Conservation (phyloP, 2,888 invertebrate species). For the Scaptomyza reducta region DNA sequence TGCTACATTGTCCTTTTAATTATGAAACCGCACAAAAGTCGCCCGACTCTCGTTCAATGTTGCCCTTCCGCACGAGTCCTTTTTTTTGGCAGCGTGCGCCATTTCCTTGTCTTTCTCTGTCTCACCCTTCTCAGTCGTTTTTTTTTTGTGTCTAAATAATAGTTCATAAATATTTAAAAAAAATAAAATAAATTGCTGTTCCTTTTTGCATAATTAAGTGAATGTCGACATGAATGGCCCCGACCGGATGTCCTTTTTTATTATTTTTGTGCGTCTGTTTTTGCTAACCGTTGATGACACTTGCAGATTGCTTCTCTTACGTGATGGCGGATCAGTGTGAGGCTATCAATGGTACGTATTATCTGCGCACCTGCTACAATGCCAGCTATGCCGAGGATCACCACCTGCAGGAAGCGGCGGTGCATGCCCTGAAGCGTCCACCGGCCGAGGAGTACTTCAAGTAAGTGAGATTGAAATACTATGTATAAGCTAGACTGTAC, state of each 20-base stretch:
- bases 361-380: conserved; percentile 87
- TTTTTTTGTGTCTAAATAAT: conserved; percentile 48
- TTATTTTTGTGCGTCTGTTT: neutral
- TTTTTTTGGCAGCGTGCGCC: conserved; percentile 19
- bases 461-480: conserved; percentile 83
- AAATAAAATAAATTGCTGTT: conserved; percentile 48
- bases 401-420: conserved; percentile 86
- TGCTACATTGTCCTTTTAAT: conserved; percentile 79
- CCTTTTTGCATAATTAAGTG: conserved; percentile 66
- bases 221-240: conserved; percentile 15
- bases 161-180: conserved; percentile 73
- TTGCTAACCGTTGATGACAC: conserved; percentile 17
- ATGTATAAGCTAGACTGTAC: too few relatives aligned
- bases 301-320: conserved; percentile 88
- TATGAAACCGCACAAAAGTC: conserved; percentile 65
- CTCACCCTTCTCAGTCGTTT: neutral
- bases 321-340: conserved; percentile 87
- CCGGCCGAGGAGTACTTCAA: conserved; percentile 91
- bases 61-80: conserved; percentile 40
- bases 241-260: conserved; percentile 11
- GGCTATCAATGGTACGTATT: conserved; percentile 87
- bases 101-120: conserved; percentile 21
- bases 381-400: conserved; percentile 85
- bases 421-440: conserved; percentile 86
- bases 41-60: conserved; percentile 8